Percentiles rank a stretch among this genome's conserved stretches.
These are phyloP conservation scores for Entomobrya proxima DNA, from an alignment of 2,888 invertebrate species.

Conservation along the genomic window DNA sequence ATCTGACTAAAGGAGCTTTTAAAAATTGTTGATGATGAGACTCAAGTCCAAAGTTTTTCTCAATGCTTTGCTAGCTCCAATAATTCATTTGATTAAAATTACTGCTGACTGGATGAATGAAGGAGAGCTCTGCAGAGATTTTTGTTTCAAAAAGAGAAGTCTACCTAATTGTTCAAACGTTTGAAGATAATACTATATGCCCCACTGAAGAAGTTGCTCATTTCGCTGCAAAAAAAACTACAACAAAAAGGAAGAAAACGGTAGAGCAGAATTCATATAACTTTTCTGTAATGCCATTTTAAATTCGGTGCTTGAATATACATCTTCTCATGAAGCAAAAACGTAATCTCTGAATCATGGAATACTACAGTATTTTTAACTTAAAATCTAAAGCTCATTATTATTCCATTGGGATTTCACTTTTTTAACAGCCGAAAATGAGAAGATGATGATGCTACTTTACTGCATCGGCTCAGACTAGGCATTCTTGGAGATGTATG, in stretches of 20 bases:
- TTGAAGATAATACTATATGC: too few species aligned
- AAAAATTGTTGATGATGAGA: not conserved
- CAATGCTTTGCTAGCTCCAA: not conserved
- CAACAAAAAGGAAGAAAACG: too few species aligned
- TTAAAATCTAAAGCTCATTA: slow-evolving; percentile 50
- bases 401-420: slow-evolving; percentile 45
- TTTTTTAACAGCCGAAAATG: slow-evolving; percentile 17
- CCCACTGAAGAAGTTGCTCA: too few species aligned
- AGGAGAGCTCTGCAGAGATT: not conserved
- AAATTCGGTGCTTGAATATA: not conserved
- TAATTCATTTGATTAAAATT: slow-evolving; percentile 13
- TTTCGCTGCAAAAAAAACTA: too few species aligned
- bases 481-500: not conserved
- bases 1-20: not conserved
- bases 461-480: too few species aligned
- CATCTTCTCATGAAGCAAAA: not conserved
- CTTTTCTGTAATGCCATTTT: too few species aligned
- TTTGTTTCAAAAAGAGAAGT: too few species aligned
- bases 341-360: not conserved
- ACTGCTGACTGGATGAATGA: not conserved
- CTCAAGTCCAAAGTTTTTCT: not conserved
- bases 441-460: not conserved
- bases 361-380: slow-evolving; percentile 30
- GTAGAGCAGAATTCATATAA: too few species aligned
- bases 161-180: too few species aligned